phyloP scores from a whole-genome alignment of 2,797 vertebrate species.

The Nannoperca australis region DNA sequence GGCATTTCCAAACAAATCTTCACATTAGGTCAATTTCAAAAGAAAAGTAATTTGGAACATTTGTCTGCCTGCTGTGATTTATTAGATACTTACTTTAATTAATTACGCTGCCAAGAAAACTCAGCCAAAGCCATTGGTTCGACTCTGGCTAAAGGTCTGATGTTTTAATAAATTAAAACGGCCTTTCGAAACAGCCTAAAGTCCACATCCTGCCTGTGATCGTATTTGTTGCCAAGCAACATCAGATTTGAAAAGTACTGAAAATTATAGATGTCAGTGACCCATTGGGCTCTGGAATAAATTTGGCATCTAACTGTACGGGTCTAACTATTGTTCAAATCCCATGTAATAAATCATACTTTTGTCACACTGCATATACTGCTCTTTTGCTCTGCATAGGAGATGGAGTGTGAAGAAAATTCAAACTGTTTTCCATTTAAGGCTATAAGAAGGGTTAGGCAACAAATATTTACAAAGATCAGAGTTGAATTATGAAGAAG shows the following conservation, averaged over 20 bases:
- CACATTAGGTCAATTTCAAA: not conserved
- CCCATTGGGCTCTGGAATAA: not conserved
- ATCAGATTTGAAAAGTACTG: constrained; percentile 7
- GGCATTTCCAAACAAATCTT: constrained; percentile 7
- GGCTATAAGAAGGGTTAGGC: not conserved
- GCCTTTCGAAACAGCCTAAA: constrained; percentile 24
- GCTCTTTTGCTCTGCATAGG: not conserved
- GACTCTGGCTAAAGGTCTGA: constrained; percentile 4
- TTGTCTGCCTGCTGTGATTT: constrained; percentile 7
- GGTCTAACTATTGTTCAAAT: not conserved
- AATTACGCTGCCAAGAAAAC: constrained; percentile 20
- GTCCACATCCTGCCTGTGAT: constrained; percentile 19
- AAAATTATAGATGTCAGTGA: constrained; percentile 12
- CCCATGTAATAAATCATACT: not conserved
- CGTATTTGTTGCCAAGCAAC: constrained; percentile 36
- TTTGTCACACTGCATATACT: not conserved
- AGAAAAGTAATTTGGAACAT: not conserved
- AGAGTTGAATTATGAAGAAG: not conserved
- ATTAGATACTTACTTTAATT: constrained; percentile 3
- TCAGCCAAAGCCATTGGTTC: not conserved
- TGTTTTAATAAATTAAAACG: constrained; percentile 13
- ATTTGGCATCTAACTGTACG: constrained; percentile 11
- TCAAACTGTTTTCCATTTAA: not conserved
- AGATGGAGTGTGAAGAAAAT: not conserved
- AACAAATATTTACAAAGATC: not conserved